Evolutionary conservation across 2,113 vertebrate genomes (phyloP), one percentile per base, ranked within the genome.

Genomic region (Picathartes gymnocephalus): DNA sequence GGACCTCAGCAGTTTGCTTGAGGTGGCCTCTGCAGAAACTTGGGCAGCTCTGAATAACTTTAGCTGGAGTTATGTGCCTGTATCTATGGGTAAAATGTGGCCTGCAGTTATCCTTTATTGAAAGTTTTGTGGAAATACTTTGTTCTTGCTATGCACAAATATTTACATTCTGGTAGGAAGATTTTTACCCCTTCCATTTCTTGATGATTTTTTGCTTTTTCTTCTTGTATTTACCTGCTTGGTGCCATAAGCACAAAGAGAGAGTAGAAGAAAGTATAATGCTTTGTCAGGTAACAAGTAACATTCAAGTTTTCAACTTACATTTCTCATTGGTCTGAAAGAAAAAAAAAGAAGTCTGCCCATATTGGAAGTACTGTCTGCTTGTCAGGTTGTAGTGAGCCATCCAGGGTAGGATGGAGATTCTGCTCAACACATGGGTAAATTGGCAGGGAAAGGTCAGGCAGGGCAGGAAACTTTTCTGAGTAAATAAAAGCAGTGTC

Each of bases 111-210:
- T 54, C 74, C 66, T 90, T 90, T 84, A 84, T 60, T 88, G 86
- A 86, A 88, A 92, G 48, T 48, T 90, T 94, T 81, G 45, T 95
- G 76, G 88, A 83, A 96, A 79, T 93, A 71, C 72, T 92, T 90
- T 4, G 2, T 95, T 92, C 80, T 84, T 7, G 2, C 69, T 74
- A 33, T 2, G 8, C 39, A 39, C 72, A 95, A 90, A 91, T 96
- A 90, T 84, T 94, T 95, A 92, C 56, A 61, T 92, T 94, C 53
- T 79, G 61, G 30, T 92, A 44, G 64, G 85, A 93, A 90, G 79
- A 31, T 12, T 57, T 81, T 7, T 30, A 5, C 3, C 25, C 19
- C 3, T n/a, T 31, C 6, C 2, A 11, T 81, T 86, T 90, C 18
- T 65, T 47, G 42, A 24, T 68, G 69, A 4, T 7, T 48, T 30